Percentiles rank a stretch among this genome's conserved stretches.
These are phyloP conservation scores for Caenorhabditis japonica DNA, from an alignment of 2,888 invertebrate species.

Conservation along the genomic window DNA sequence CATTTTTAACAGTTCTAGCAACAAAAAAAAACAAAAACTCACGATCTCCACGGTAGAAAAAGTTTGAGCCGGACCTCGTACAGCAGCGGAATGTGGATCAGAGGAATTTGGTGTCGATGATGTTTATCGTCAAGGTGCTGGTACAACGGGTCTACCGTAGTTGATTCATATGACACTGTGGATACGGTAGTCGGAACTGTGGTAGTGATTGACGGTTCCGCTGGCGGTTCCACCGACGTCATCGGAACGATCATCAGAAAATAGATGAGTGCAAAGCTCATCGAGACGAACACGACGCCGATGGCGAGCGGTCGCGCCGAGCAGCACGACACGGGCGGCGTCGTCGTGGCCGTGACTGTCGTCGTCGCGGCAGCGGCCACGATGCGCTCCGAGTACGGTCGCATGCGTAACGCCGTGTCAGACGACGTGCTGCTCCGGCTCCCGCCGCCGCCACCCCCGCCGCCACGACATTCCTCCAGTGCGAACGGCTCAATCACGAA, in stretches of 20 bases:
- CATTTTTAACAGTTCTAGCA: too few relatives aligned
- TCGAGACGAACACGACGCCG: constrained; percentile 41
- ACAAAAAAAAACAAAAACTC: constrained; percentile 15
- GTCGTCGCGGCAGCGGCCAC: constrained; percentile 24
- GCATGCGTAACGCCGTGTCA: constrained; percentile 32
- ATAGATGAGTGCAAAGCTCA: constrained; percentile 57
- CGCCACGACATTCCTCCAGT: constrained; percentile 40
- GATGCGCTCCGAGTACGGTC: constrained; percentile 41
- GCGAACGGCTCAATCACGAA: constrained; percentile 45
- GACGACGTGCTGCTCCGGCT: constrained; percentile 14
- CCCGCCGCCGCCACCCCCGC: too few relatives aligned
- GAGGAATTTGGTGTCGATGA: constrained; percentile 59
- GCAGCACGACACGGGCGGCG: constrained; percentile 25
- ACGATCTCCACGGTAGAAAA: constrained; percentile 58
- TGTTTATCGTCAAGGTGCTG: constrained; percentile 38
- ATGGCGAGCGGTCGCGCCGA: constrained; percentile 48
- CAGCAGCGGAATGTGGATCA: constrained; percentile 52
- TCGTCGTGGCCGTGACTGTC: constrained; percentile 20
- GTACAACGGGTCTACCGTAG: constrained; percentile 37
- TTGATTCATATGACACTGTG: constrained; percentile 2
- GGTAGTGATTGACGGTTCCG: background rate
- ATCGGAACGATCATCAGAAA: constrained; percentile 49
- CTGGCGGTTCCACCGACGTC: constrained; percentile 4
- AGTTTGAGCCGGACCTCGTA: constrained; percentile 59
- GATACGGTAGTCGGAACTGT: background rate